phyloP scores from a whole-genome alignment of 2,113 vertebrate genomes.

The Alligator mississippiensis region DNA sequence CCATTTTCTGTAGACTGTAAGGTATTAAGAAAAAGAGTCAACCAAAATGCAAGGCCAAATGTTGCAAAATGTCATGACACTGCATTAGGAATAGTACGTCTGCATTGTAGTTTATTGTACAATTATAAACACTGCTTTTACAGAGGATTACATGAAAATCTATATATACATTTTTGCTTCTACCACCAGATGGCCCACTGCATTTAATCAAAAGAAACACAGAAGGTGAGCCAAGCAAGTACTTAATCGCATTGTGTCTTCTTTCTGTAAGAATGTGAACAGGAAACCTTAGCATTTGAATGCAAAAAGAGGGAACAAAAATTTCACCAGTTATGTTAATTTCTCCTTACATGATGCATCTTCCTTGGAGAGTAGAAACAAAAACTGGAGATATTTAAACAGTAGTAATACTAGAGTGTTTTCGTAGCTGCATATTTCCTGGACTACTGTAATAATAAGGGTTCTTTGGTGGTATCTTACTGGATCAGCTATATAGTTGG shows the following conservation, averaged over 20 bases:
- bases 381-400: background rate
- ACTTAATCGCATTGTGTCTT: background rate
- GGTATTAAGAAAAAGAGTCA: background rate
- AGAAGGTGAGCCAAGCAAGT: background rate
- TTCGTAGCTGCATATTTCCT: too few relatives aligned
- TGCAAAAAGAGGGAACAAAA: background rate
- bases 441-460: too few relatives aligned
- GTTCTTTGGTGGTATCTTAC: too few relatives aligned
- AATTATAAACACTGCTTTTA: background rate
- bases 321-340: background rate
- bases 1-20: background rate
- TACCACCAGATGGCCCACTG: conserved; percentile 48
- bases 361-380: background rate
- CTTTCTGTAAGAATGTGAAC: background rate
- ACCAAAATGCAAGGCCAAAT: background rate
- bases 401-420: background rate
- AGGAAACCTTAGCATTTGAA: background rate
- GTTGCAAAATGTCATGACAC: background rate
- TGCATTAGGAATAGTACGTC: background rate
- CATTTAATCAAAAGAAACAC: background rate
- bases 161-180: background rate
- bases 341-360: background rate
- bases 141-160: background rate
- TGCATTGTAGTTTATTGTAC: background rate
- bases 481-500: too few relatives aligned